Evolutionary conservation across 2,113 vertebrate species (phyloP), one percentile per base, ranked within the genome.

Genomic region (Cnemophilus loriae): DNA sequence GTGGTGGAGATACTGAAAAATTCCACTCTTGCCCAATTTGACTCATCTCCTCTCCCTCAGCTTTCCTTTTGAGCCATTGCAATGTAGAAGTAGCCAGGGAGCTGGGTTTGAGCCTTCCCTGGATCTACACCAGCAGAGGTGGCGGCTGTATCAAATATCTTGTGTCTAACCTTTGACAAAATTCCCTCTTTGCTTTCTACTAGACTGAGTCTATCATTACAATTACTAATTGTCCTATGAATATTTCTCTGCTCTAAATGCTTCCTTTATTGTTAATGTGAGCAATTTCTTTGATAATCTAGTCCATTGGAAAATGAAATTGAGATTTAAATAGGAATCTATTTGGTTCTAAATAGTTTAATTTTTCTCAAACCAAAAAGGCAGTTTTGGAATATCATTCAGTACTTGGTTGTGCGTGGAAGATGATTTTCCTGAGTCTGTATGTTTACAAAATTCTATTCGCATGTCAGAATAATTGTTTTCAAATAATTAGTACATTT

Each of bases 301-400:
- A 75, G 71, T 83, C 63, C 33, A 61, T 26, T 35, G 49, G 52
- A 67, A 95, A 94, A 73, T 81, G 50, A 94, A 93, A 93, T 80
- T 46, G 88, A 92, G 42, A 92, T 95, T 95, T 93, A 96, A 95
- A 86, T 70, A 94, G 71, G 82, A 91, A 95, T 94, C 78, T 89
- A 7, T 88, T 97, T 78, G 65, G 84, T 91, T 93, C 90, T 89
- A 83, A 92, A 57, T 42, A 91, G 83, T 56, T 95, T 81, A 89
- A 74, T 95, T 97, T 96, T 93, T 93, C 73, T 94, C 70, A 79
- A 82, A 85, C 68, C 9, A 12, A 85, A 89, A 80, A 81, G 53
- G 27, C 65, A 75, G 33, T 76, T 94, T 71, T 75, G 55, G n/a
- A 92, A 82, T 92, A 84, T 53, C 41, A 59, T 76, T 77, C 74